A percentile compares a stretch with the other conserved stretches of the same genome.
phyloP scores from a whole-genome alignment of 1,140 invertebrate species.

The Pseudomyrmex pallidus region DNA sequence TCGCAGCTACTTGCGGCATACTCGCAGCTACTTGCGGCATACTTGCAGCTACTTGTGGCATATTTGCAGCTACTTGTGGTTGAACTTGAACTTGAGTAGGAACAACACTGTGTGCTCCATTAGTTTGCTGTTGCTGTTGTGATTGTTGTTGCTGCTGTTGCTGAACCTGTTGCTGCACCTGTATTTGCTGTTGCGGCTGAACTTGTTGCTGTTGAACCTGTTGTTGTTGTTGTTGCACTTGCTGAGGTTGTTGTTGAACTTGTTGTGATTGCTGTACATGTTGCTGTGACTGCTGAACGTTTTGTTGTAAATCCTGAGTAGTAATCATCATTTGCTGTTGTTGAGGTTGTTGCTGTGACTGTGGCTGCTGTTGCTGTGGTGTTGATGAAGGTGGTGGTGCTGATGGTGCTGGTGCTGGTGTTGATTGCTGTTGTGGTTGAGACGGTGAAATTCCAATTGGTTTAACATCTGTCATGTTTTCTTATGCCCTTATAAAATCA shows the following conservation, averaged over 20 bases:
- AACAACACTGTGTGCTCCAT: slow-evolving; percentile 81
- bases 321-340: slow-evolving; percentile 83
- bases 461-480: slow-evolving; percentile 82
- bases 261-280: slow-evolving; percentile 84
- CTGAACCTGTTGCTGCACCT: slow-evolving; percentile 79
- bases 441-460: slow-evolving; percentile 79
- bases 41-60: slow-evolving; percentile 83
- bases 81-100: slow-evolving; percentile 84
- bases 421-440: slow-evolving; percentile 71
- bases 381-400: slow-evolving; percentile 77
- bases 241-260: slow-evolving; percentile 82
- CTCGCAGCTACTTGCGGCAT: slow-evolving; percentile 60
- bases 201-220: slow-evolving; percentile 78
- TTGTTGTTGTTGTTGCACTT: slow-evolving; percentile 46
- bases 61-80: slow-evolving; percentile 84
- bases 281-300: slow-evolving; percentile 85
- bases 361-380: slow-evolving; percentile 67
- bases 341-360: slow-evolving; percentile 72
- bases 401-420: slow-evolving; percentile 60
- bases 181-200: slow-evolving; percentile 74
- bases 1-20: slow-evolving; percentile 84
- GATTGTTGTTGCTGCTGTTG: slow-evolving; percentile 81
- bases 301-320: slow-evolving; percentile 83
- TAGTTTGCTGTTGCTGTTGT: slow-evolving; percentile 81
- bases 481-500: slow-evolving; percentile 47